Evolutionary conservation across 2,113 vertebrate genomes (phyloP).

Genomic region (Ursus arctos): DNA sequence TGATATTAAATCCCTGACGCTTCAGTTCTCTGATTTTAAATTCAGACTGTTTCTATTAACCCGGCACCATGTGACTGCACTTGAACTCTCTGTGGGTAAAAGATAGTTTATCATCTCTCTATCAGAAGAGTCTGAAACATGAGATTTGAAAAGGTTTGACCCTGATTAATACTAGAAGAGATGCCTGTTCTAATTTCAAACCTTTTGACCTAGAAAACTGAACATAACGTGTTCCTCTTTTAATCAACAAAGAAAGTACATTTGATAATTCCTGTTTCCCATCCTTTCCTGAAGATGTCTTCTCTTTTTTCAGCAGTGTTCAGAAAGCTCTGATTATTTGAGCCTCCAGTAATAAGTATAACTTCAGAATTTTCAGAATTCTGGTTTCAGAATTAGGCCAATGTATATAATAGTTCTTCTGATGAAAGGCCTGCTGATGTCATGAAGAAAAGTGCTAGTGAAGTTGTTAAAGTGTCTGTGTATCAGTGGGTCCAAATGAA

Average conservation of each 20-base stretch:
- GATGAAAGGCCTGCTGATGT: neutral
- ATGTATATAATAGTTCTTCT: neutral
- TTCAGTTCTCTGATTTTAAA: slow-evolving; percentile 21
- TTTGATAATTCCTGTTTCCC: slow-evolving; percentile 32
- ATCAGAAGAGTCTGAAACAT: slow-evolving; percentile 32
- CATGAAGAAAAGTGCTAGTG: neutral
- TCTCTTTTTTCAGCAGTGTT: slow-evolving; percentile 11
- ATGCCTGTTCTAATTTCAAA: slow-evolving; percentile 55
- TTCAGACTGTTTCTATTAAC: neutral
- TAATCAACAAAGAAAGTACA: slow-evolving; percentile 31
- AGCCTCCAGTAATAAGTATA: neutral
- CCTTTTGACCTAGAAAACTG: slow-evolving; percentile 50
- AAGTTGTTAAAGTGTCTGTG: neutral
- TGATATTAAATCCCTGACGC: neutral
- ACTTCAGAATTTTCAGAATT: neutral
- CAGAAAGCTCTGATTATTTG: slow-evolving; percentile 43
- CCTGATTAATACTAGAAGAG: neutral
- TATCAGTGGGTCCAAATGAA: neutral
- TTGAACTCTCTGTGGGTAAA: neutral
- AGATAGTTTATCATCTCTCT: neutral
- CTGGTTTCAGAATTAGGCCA: neutral
- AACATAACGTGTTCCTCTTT: slow-evolving; percentile 42
- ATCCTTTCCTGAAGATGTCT: slow-evolving; percentile 39
- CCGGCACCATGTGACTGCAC: neutral
- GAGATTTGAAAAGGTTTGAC: slow-evolving; percentile 39